A percentile compares a stretch with the other conserved stretches of the same genome.
Evolutionary conservation across 2,113 vertebrate genomes (phyloP).

Genomic region (Canis aureus): DNA sequence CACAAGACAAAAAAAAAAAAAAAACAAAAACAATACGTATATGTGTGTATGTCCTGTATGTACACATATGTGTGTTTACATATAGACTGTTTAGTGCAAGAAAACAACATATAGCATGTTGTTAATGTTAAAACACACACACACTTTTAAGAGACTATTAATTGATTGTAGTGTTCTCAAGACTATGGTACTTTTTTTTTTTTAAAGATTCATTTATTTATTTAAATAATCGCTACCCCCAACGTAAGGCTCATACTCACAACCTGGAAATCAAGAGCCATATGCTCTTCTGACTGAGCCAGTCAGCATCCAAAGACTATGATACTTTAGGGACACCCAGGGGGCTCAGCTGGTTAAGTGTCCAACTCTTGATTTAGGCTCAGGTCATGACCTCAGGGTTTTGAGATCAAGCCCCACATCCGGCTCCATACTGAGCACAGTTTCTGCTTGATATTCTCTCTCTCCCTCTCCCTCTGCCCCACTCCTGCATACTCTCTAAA

Average conservation of each 20-base stretch:
- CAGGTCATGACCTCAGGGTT: not conserved
- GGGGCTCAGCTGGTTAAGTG: not conserved
- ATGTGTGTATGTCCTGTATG: not conserved
- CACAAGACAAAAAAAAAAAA: not conserved
- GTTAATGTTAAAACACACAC: not conserved
- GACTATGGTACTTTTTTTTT: not conserved
- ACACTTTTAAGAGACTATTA: not conserved
- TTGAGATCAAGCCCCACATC: not conserved
- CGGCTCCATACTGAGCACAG: not conserved
- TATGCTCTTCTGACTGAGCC: not conserved
- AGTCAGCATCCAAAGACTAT: not conserved
- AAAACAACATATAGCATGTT: not conserved
- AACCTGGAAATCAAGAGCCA: not conserved
- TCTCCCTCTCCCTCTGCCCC: not conserved
- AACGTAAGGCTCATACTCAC: not conserved
- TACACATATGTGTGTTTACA: not conserved
- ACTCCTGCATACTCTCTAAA: no score
- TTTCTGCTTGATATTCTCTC: not conserved
- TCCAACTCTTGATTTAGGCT: not conserved
- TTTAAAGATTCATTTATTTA: not conserved
- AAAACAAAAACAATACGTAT: not conserved
- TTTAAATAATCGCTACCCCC: not conserved
- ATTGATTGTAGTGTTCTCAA: not conserved
- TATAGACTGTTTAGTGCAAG: not conserved
- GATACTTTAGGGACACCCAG: not conserved